phyloP scores from a whole-genome alignment of 1,140 invertebrate species.

The Pseudomyrmex dendroicus region DNA sequence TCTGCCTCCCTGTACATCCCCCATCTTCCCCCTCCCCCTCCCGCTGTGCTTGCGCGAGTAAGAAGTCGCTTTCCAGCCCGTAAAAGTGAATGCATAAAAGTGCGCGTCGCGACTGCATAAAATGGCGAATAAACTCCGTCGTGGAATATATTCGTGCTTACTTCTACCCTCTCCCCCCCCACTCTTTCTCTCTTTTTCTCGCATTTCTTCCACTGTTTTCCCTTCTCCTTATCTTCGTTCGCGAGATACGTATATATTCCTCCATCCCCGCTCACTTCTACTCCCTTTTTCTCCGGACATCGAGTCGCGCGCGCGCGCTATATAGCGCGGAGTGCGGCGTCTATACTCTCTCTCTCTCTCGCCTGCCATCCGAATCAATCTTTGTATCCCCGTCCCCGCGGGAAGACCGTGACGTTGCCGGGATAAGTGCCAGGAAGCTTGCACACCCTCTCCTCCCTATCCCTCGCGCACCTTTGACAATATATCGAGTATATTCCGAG shows the following conservation, averaged over 20 bases:
- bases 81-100: constrained; percentile 79
- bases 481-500: constrained; percentile 55
- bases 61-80: constrained; percentile 72
- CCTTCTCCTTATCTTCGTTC: too few species aligned
- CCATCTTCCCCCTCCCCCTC: background rate
- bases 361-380: constrained; percentile 36
- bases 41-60: constrained; percentile 32
- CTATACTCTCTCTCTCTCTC: constrained; percentile 6
- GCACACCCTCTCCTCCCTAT: background rate
- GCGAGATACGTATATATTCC: constrained; percentile 17
- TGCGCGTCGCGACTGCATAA: constrained; percentile 75
- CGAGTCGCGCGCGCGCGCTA: background rate
- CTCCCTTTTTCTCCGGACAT: background rate
- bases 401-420: background rate
- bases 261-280: background rate
- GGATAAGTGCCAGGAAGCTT: constrained; percentile 25
- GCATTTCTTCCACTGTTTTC: background rate
- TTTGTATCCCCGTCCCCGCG: too few species aligned
- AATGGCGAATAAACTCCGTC: constrained; percentile 73
- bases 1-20: background rate
- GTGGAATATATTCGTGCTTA: constrained; percentile 62
- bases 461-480: constrained; percentile 60
- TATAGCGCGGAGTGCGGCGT: constrained; percentile 25
- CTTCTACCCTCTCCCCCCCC: constrained; percentile 11
- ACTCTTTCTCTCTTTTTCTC: background rate